Base-by-base conservation (phyloP, 2,113 vertebrate genomes). In the Stercorarius parasiticus region DNA sequence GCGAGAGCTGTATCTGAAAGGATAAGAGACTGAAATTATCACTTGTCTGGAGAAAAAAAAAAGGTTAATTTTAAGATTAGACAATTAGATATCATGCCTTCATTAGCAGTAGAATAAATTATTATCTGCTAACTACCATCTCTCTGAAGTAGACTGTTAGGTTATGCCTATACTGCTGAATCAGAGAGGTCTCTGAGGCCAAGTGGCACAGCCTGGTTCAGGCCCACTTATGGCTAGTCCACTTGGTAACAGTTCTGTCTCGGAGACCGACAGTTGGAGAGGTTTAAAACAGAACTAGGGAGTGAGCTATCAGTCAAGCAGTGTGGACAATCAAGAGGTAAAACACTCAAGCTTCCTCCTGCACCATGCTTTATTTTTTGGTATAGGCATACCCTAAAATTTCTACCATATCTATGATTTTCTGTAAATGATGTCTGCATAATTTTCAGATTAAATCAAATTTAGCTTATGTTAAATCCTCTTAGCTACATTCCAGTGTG, bases 1-100 rank as follows among this genome's bases (percentile, higher is more conserved):
- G 77, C 15, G 1, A 90, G 42, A 27, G 26, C 2, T 50, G 45
- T 81, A 77, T 71, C 97, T 98, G 89, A 91, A 98, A 98, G 88
- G 22, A 69, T 56, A 85, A 87, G 16, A 97, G 80, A 91, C 26
- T 72, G 18, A 87, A 96, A 70, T 94, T 69, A 94, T 18, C 3
- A 36, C 56, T 80, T 86, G 27, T 79, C 52, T 77, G 49, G 38
- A 74, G 32, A 34, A 89, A 50, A 45, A 59, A 40, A 86, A 61
- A 36, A 49, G 1, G 77, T 19, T 40, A 23, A 11, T 76, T 76
- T 89, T 70, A 43, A 34, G 3, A 17, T 77, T 85, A 88, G 15
- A 11, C 59, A 82, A 43, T n/a, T 34, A 29, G 23, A 79, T 50
- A 19, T 25, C 18, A 59, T 19, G 11, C 9, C 30, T 52, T 91